These are phyloP conservation scores for Butastur rufipennis DNA, from an alignment of 2,113 vertebrate genomes.

Conservation along the genomic window DNA sequence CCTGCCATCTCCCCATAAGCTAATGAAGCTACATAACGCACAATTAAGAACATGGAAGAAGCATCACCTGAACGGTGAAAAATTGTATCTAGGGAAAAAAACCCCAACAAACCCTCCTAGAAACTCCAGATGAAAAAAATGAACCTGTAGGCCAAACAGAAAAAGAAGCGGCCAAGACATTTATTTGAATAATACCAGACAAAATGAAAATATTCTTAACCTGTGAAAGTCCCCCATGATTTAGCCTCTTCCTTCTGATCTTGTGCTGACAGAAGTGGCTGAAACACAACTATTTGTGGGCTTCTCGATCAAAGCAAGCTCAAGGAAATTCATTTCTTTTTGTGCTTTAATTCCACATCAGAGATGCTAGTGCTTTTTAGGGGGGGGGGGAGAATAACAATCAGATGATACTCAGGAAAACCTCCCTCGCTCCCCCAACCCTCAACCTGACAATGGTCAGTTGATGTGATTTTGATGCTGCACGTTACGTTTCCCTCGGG, in stretches of 20 bases:
- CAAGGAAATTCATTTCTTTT: not conserved
- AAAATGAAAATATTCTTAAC: not conserved
- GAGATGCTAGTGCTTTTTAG: not conserved
- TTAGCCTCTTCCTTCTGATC: not conserved
- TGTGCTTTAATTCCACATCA: not conserved
- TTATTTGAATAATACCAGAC: not conserved
- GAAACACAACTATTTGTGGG: not conserved
- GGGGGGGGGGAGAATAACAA: fast-evolving
- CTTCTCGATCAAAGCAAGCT: not conserved
- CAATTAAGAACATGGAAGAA: not conserved
- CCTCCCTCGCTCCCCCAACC: not conserved
- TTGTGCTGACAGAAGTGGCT: fast-evolving
- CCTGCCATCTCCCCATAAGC: not conserved
- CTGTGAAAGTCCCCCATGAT: fast-evolving
- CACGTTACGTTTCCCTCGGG: not conserved
- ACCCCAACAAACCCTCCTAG: not conserved
- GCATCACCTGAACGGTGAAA: not conserved
- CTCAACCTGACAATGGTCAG: not conserved
- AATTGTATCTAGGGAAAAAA: fast-evolving
- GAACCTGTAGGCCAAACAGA: not conserved
- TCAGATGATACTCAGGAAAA: fast-evolving
- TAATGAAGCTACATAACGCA: fast-evolving
- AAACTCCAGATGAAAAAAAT: not conserved
- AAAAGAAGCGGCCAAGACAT: not conserved
- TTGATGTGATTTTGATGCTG: not conserved